phyloP scores from a whole-genome alignment of 2,797 vertebrate species.

The Argya squamiceps region DNA sequence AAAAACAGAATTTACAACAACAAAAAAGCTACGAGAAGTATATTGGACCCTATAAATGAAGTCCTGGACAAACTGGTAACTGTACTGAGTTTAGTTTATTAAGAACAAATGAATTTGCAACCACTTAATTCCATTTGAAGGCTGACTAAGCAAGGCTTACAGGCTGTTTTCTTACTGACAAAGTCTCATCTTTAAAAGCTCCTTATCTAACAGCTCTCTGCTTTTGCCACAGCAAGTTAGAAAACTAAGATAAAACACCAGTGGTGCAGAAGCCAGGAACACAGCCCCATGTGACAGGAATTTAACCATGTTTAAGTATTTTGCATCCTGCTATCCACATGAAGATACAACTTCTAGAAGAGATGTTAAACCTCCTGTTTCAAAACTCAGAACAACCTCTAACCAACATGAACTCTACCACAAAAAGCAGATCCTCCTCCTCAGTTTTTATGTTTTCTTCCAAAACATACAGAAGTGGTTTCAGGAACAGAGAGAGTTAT shows the following conservation, averaged over 20 bases:
- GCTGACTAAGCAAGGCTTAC: background rate
- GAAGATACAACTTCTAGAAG: background rate
- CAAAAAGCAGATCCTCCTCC: background rate
- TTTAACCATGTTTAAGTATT: background rate
- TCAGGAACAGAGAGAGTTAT: background rate
- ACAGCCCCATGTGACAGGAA: background rate
- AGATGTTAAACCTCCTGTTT: background rate
- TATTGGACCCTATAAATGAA: fast-evolving
- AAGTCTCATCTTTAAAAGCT: background rate
- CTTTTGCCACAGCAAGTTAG: background rate
- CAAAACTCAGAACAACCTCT: background rate
- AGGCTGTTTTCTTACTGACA: background rate
- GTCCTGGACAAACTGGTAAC: background rate
- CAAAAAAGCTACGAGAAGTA: background rate
- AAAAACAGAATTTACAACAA: background rate
- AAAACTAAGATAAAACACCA: background rate
- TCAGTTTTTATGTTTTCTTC: background rate
- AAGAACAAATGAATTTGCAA: background rate
- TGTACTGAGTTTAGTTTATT: background rate
- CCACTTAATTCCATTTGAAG: background rate
- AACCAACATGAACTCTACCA: background rate
- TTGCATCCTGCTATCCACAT: background rate
- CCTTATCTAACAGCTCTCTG: background rate
- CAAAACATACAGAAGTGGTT: background rate
- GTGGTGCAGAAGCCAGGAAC: background rate